Conservation (phyloP, 1,140 invertebrate genomes). For the Drosophila subobscura region DNA sequence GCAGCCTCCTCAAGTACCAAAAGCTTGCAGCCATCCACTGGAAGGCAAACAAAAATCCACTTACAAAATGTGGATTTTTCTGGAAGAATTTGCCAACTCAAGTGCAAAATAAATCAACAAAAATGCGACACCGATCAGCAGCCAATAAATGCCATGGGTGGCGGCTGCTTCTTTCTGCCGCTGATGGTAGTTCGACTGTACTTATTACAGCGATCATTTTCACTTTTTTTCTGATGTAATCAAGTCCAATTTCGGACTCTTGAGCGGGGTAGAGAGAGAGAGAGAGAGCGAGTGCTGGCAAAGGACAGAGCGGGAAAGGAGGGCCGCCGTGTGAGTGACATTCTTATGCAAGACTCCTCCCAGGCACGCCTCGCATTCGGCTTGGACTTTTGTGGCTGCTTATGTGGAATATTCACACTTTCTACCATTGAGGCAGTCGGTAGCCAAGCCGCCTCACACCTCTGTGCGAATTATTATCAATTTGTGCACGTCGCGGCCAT, state of each 20-base stretch:
- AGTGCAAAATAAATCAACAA: too few species aligned
- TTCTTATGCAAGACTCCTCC: slow-evolving; percentile 45
- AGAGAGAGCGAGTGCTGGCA: not conserved
- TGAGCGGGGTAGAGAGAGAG: not conserved
- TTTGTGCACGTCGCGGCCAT: slow-evolving; percentile 77
- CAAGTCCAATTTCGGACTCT: slow-evolving; percentile 13
- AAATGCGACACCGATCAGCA: too few species aligned
- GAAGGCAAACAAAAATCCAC: too few species aligned
- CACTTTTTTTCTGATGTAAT: slow-evolving; percentile 37
- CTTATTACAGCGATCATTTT: slow-evolving; percentile 20
- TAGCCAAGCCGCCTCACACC: slow-evolving; percentile 48
- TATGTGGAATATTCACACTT: slow-evolving; percentile 49
- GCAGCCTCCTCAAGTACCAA: too few species aligned
- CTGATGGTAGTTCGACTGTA: not conserved
- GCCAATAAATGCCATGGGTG: too few species aligned
- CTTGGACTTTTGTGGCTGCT: not conserved
- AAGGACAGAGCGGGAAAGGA: not conserved
- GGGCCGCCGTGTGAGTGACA: slow-evolving; percentile 14
- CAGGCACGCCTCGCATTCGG: slow-evolving; percentile 20
- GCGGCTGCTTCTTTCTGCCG: too few species aligned
- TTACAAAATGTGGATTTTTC: too few species aligned
- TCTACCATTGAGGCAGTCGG: slow-evolving; percentile 44
- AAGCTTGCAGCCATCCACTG: too few species aligned
- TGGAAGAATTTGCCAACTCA: too few species aligned
- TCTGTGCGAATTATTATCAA: slow-evolving; percentile 71